Evolutionary conservation across 2,113 vertebrate genomes (phyloP), one percentile per base, ranked within the genome.

Genomic region (Megaleporinus macrocephalus): DNA sequence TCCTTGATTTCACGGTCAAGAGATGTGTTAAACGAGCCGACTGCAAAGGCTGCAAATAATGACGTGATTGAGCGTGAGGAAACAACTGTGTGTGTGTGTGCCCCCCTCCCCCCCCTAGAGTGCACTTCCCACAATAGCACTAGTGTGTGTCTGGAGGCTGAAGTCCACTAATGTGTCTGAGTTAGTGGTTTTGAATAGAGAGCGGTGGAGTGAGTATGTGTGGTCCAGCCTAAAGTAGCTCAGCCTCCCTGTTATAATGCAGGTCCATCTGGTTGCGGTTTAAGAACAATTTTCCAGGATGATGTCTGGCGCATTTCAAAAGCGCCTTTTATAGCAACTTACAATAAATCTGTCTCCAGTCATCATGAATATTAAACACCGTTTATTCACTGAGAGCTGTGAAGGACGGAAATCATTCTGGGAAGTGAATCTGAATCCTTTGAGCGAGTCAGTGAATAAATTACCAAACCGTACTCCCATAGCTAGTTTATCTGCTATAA

Each of bases 91-190:
- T 73, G 72, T 61, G 26, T 71, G 51, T 68, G 7, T 75, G 49
- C 71, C 62, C 70, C 27, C 36, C 14, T 13, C 18, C 18, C 36
- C 36, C 78, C 69, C 57, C 78, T 33, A 72, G 70, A 73, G 59
- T 62, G 61, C 51, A 73, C 59, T 73, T 47, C 53, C 80, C 47
- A 81, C 79, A 84, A 80, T 80, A 84, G 78, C 68, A 65, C 47
- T 53, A 81, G 75, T 85, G 78, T 69, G 69, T 74, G 74, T 80
- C 51, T 80, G 59, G 83, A 44, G 78, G 74, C 51, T 73, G 80
- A 49, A 78, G 70, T 59, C 36, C 33, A 51, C 30, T 47, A 41
- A 76, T 73, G 65, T 24, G 22, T 79, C 24, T 63, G 66, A 72
- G 66, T 76, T 68, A 83, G 73, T 75, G 66, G 30, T 69, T 86